These are phyloP conservation scores for Morone chrysops DNA, from an alignment of 2,113 vertebrate species.

Conservation along the genomic window DNA sequence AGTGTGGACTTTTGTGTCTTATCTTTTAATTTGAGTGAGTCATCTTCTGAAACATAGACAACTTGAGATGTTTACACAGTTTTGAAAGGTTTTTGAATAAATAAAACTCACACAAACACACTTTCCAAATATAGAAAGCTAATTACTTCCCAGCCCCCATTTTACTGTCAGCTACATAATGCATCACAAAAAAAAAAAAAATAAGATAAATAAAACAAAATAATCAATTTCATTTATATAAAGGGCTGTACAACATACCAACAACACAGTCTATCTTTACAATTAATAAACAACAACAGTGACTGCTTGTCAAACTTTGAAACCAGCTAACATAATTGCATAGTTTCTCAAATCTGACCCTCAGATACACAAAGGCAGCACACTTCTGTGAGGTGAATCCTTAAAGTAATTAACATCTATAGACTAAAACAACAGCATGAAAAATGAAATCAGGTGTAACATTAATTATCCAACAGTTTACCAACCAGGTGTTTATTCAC, in stretches of 20 bases:
- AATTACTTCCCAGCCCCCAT: background rate
- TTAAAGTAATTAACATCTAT: constrained; percentile 64
- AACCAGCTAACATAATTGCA: constrained; percentile 18
- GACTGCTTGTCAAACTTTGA: constrained; percentile 2
- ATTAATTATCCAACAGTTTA: constrained; percentile 62
- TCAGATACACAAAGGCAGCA: background rate
- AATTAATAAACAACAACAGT: background rate
- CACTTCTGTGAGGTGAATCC: constrained; percentile 31
- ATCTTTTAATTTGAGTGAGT: background rate
- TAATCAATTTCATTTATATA: background rate
- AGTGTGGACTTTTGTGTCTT: background rate
- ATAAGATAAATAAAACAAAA: background rate
- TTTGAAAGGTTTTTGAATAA: background rate
- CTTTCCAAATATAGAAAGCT: background rate
- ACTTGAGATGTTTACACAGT: background rate
- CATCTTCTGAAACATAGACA: constrained; percentile 10
- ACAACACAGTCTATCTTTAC: background rate
- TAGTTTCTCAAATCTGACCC: constrained; percentile 22
- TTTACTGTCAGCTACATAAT: background rate
- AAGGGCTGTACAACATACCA: background rate
- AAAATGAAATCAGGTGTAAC: constrained; percentile 56
- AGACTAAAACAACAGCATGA: constrained; percentile 56
- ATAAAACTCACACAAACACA: background rate
- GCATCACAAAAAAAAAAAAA: background rate
- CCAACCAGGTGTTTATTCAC: constrained; percentile 64